A percentile compares a stretch with the other conserved stretches of the same genome.
Conservation (phyloP, 2,888 invertebrate genomes). For the Erebia palarica region DNA sequence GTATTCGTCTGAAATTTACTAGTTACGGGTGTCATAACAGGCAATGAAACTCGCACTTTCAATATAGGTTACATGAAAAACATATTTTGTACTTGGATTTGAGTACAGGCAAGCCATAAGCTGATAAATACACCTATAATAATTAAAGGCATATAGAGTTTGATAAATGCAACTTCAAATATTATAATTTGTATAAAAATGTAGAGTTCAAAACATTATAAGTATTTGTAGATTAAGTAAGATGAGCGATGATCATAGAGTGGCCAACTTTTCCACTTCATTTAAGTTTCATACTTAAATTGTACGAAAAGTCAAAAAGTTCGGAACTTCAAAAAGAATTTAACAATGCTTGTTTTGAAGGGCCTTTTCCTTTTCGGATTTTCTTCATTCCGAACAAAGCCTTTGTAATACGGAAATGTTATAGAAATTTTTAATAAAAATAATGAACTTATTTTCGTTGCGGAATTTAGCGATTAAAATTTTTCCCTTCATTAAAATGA, state of each 20-base stretch:
- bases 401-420: conserved; percentile 42
- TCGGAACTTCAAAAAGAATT: conserved; percentile 74
- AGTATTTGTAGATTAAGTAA: not conserved
- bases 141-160: not conserved
- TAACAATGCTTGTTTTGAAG: conserved; percentile 79
- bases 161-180: not conserved
- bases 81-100: no score
- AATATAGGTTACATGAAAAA: no score
- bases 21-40: no score
- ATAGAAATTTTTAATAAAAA: conserved; percentile 28
- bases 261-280: conserved; percentile 80
- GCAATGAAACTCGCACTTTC: no score
- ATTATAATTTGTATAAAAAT: not conserved
- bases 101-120: no score
- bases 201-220: not conserved
- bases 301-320: conserved; percentile 77
- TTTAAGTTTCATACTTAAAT: conserved; percentile 80
- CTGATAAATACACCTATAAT: no score
- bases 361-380: conserved; percentile 62
- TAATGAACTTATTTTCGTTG: conserved; percentile 23
- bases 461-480: conserved; percentile 22
- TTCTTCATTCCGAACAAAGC: conserved; percentile 57
- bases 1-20: no score
- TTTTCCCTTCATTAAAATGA: conserved; percentile 10
- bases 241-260: conserved; percentile 55